Conservation (phyloP, 2,797 vertebrate species). For the Fratercula arctica region DNA sequence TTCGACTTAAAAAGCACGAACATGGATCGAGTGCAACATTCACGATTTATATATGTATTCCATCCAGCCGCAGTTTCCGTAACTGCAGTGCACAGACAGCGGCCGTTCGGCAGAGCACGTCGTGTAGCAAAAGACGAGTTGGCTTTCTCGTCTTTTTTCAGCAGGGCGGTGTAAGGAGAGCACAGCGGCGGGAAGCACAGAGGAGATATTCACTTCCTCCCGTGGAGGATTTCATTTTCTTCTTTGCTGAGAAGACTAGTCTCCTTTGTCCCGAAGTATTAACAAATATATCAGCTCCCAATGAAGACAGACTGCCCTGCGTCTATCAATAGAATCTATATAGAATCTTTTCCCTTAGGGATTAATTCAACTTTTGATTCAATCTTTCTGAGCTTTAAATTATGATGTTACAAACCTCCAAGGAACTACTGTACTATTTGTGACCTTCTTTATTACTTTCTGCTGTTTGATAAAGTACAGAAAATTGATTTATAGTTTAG, state of each 20-base stretch:
- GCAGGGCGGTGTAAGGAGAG: not conserved
- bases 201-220: conserved; percentile 1
- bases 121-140: not conserved
- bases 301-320: conserved; percentile 68
- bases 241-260: conserved; percentile 23
- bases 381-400: conserved; percentile 85
- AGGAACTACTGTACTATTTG: conserved; percentile 80
- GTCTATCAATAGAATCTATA: conserved; percentile 80
- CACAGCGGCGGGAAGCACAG: fast-evolving
- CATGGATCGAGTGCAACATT: conserved; percentile 3
- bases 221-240: conserved; percentile 48
- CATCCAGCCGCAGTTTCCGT: not conserved
- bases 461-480: conserved; percentile 75
- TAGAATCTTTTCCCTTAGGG: conserved; percentile 78
- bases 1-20: not conserved
- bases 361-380: conserved; percentile 85
- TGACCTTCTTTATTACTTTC: conserved; percentile 82
- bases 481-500: conserved; percentile 78
- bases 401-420: conserved; percentile 82
- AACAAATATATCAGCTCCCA: conserved; percentile 71
- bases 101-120: not conserved
- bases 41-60: not conserved
- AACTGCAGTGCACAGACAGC: not conserved
- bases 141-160: not conserved
- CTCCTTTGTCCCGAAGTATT: conserved; percentile 56